Percentiles rank a stretch among this genome's conserved stretches.
Conservation (phyloP, 2,888 invertebrate species). For the Cryptosula pallasiana region DNA sequence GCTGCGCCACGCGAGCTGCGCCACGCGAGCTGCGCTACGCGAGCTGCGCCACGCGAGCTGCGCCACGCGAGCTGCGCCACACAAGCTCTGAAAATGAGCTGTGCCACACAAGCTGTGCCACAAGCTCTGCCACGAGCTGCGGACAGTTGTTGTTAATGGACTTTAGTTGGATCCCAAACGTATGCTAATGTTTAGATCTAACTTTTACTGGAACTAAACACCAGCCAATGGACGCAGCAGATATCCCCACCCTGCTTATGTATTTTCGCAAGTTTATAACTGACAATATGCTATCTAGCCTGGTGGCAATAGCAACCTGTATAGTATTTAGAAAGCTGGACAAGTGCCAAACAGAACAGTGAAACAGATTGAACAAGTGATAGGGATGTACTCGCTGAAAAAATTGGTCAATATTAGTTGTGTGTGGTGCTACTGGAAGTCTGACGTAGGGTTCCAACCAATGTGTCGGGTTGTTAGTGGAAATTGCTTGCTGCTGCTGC, state of each 20-base stretch:
- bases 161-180: too few species aligned
- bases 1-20: too few species aligned
- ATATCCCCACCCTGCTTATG: background rate
- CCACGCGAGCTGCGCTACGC: too few species aligned
- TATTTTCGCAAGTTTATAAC: constrained; percentile 3
- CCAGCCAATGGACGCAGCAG: background rate
- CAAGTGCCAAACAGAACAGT: background rate
- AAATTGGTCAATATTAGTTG: background rate
- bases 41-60: too few species aligned
- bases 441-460: background rate
- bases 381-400: background rate
- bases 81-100: too few species aligned
- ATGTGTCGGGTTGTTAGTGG: background rate
- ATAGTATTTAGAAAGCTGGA: background rate
- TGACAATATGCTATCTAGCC: background rate
- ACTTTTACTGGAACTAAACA: background rate
- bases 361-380: constrained; percentile 4
- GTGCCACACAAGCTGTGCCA: too few species aligned
- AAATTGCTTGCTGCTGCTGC: background rate
- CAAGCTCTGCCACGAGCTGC: too few species aligned
- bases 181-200: too few species aligned
- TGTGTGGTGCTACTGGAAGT: background rate
- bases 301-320: background rate
- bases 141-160: too few species aligned
- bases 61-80: too few species aligned